Evolutionary conservation across 1,140 invertebrate species (phyloP).

Genomic region (Zeugodacus cucurbitae): DNA sequence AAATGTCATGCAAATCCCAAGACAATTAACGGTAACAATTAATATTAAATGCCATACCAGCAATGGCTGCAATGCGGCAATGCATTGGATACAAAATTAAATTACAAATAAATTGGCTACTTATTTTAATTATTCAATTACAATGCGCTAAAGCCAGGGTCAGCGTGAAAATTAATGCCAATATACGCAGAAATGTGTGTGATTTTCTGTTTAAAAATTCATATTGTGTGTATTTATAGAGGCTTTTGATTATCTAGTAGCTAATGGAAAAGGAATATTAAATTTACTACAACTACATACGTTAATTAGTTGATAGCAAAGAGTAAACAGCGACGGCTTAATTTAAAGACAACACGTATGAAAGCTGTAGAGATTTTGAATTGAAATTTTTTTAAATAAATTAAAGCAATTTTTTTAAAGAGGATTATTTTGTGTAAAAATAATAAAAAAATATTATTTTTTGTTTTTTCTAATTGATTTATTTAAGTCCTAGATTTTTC

Average conservation of each 20-base stretch:
- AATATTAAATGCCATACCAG: slow-evolving; percentile 15
- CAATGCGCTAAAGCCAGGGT: not conserved
- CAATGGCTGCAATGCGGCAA: not conserved
- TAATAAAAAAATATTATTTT: too few species aligned
- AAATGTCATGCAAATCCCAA: slow-evolving; percentile 1
- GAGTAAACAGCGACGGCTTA: not conserved
- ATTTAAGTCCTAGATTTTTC: too few species aligned
- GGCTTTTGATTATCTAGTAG: not conserved
- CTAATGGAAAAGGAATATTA: not conserved
- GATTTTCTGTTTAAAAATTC: not conserved
- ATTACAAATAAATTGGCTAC: not conserved
- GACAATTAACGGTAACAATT: slow-evolving; percentile 10
- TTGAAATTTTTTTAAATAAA: not conserved
- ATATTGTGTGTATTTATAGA: not conserved
- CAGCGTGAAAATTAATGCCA: not conserved
- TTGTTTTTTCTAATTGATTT: too few species aligned
- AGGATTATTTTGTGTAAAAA: too few species aligned
- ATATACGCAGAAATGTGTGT: not conserved
- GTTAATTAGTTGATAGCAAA: not conserved
- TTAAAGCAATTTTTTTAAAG: not conserved
- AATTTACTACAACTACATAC: too few species aligned
- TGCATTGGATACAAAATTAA: not conserved
- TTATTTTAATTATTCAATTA: slow-evolving; percentile 35
- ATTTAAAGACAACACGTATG: not conserved
- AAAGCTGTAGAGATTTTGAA: not conserved